Evolutionary conservation across 2,888 invertebrate species (phyloP), one percentile per base, ranked within the genome.

Genomic region (Subacronicta megacephala): DNA sequence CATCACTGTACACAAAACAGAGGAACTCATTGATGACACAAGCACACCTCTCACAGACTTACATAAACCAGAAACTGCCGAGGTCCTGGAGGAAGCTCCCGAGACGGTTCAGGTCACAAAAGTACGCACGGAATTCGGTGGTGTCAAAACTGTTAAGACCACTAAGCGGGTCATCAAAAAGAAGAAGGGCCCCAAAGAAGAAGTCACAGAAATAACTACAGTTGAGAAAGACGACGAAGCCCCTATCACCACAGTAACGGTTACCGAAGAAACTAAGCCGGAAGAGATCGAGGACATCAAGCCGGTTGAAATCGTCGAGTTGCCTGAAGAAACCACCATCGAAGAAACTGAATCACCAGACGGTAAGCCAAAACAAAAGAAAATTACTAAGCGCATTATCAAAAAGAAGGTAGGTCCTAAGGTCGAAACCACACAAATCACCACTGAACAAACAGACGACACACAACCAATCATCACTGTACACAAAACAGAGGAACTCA

Each of bases 361-460:
- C 42, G 82, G 83, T 71, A 81, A 70, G 66, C 41, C 62, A 0
- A 77, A 65, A 18, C 85, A 86, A 60, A 83, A 85, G 53, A 71
- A 83, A 12, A 65, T 87, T 9, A 85, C 81, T 20, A 90, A 85
- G 62, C 85, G 85, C 0, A 69, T 81, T 0, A 87, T 90, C 17
- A 92, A 78, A 89, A 94, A 37, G 72, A 92, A 58, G 89, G 89
- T 62, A 89, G 86, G 82, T 38, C 84, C 73, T 2, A 73, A 56
- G n/a, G 13, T 65, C 0, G 62, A 65, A 59, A 70, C 66, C 0
- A 62, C 66, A 33, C 35, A 66, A 12, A 62, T 66, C 26, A 53
- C 38, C 2, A 89, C 88, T 70, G 85, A 80, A 76, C 72, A 84
- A 62, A 62, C 90, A 84, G 79, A 94, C 78, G 79, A 90, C 81